Evolutionary conservation across 2,113 vertebrate genomes (phyloP).

Genomic region (Arvicanthis niloticus): DNA sequence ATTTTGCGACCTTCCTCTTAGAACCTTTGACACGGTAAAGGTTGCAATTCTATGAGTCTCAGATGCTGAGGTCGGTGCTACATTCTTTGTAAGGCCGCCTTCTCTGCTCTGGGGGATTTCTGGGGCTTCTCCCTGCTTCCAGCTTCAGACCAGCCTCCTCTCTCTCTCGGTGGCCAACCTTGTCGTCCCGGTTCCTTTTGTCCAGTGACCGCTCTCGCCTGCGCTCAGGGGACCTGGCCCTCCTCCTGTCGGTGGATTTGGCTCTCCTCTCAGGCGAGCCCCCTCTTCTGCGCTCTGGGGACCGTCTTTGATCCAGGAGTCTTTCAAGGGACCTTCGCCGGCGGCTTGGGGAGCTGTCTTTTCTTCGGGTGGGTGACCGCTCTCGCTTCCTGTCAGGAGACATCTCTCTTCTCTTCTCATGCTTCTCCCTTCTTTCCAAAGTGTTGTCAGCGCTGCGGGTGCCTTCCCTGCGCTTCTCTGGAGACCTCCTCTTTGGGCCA

Average conservation of each 20-base stretch:
- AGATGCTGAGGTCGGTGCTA: conserved; percentile 99
- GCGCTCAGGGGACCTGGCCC: conserved; percentile 85
- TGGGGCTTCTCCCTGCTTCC: conserved; percentile 82
- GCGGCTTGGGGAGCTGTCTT: conserved; percentile 81
- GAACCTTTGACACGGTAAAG: conserved; percentile 76
- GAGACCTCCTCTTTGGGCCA: conserved; percentile 88
- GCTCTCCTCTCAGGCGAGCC: conserved; percentile 90
- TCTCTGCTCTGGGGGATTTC: conserved; percentile 89
- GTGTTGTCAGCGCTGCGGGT: conserved; percentile 92
- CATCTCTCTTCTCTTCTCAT: conserved; percentile 84
- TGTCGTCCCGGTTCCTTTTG: conserved; percentile 85
- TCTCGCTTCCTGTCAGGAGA: conserved; percentile 90
- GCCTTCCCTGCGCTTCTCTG: conserved; percentile 89
- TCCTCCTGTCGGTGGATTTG: conserved; percentile 89
- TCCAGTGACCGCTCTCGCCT: conserved; percentile 86
- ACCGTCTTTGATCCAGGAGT: conserved; percentile 86
- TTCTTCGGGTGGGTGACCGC: conserved; percentile 77
- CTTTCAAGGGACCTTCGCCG: conserved; percentile 90
- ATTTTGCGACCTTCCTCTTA: conserved; percentile 72
- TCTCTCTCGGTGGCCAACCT: conserved; percentile 85
- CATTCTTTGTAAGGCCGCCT: conserved; percentile 94
- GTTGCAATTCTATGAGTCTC: conserved; percentile 82
- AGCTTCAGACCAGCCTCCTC: conserved; percentile 88
- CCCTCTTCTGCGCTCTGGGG: conserved; percentile 84
- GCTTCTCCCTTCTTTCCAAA: conserved; percentile 88